Evolutionary conservation across 1,140 invertebrate species (phyloP).

Genomic region (Zaprionus ornatus): DNA sequence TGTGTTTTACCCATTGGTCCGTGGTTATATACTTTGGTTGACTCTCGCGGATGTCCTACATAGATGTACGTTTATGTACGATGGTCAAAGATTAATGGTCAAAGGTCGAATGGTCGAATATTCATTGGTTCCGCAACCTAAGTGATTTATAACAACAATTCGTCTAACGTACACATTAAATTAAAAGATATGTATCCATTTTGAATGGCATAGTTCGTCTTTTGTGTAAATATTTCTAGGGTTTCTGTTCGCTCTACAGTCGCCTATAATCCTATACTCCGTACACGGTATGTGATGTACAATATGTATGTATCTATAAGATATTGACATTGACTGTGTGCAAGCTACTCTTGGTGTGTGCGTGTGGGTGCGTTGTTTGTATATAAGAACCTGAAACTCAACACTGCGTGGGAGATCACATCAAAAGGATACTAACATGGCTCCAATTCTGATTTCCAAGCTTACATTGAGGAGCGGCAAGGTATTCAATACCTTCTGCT

Average conservation of each 20-base stretch:
- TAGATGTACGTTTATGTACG: constrained; percentile 25
- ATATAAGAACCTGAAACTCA: neutral
- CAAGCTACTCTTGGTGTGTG: neutral
- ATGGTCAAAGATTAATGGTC: constrained; percentile 58
- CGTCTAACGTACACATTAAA: constrained; percentile 34
- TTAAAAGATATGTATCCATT: constrained; percentile 80
- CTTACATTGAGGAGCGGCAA: neutral
- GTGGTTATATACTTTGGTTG: constrained; percentile 20
- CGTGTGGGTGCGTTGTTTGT: neutral
- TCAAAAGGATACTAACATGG: neutral
- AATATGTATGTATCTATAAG: neutral
- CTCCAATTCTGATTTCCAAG: neutral
- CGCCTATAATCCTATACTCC: neutral
- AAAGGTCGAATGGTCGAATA: constrained; percentile 24
- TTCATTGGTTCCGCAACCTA: constrained; percentile 70
- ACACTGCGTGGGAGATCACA: neutral
- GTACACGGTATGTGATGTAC: neutral
- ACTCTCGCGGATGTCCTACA: constrained; percentile 1
- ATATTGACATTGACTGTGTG: neutral
- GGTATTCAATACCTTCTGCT: neutral
- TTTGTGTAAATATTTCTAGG: constrained; percentile 42
- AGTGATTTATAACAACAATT: constrained; percentile 57
- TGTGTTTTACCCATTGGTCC: constrained; percentile 45
- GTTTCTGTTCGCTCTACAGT: constrained; percentile 7
- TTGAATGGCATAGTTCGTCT: constrained; percentile 63